Percentiles rank a stretch among this genome's conserved stretches.
Conservation (phyloP, 2,797 vertebrate genomes). For the Myotis pilosus region DNA sequence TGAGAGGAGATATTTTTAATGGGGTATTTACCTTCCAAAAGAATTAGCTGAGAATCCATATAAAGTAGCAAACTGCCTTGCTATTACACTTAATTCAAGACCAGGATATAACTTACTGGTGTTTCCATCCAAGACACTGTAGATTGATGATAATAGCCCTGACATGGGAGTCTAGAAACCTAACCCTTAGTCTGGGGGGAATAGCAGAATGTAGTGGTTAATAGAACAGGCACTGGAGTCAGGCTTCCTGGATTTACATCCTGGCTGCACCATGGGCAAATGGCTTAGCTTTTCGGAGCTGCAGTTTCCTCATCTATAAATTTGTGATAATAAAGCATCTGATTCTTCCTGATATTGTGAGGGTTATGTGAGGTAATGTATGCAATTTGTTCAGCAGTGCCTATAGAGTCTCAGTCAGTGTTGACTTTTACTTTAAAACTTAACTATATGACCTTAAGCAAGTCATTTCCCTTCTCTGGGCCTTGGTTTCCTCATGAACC, state of each 20-base stretch:
- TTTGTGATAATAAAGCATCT: background rate
- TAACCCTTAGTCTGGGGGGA: background rate
- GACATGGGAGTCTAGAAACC: background rate
- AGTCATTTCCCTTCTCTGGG: background rate
- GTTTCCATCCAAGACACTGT: background rate
- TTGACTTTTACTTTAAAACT: constrained; percentile 9
- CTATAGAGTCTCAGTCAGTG: background rate
- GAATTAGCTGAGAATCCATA: constrained; percentile 2
- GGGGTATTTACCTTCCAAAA: constrained; percentile 12
- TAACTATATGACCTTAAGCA: background rate
- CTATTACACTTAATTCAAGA: constrained; percentile 41
- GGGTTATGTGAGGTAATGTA: background rate
- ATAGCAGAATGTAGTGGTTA: background rate
- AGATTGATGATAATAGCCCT: background rate
- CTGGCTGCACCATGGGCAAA: background rate
- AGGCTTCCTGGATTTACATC: background rate
- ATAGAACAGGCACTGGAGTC: background rate
- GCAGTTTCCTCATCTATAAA: constrained; percentile 38
- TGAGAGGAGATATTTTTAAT: background rate
- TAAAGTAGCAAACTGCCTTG: constrained; percentile 34
- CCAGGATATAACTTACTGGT: constrained; percentile 32
- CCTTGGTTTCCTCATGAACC: background rate
- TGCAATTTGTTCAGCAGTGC: background rate
- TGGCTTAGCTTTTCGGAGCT: constrained; percentile 37
- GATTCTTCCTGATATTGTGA: background rate